Conservation (phyloP, 2,888 invertebrate species). For the Exephanes ischioxanthus region DNA sequence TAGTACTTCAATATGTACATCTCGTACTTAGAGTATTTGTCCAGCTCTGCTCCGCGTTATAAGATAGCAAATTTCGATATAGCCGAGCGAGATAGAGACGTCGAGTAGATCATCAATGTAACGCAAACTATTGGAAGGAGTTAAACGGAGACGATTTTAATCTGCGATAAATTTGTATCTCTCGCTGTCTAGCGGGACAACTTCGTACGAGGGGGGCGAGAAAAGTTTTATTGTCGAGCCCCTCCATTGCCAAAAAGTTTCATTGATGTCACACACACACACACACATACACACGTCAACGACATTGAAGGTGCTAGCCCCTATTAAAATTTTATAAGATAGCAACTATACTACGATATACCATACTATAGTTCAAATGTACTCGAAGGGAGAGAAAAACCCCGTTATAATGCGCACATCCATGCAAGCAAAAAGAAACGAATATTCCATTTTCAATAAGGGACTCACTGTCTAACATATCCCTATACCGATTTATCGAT, state of each 20-base stretch:
- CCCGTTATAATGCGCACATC: slow-evolving; percentile 23
- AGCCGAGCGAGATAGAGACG: neutral
- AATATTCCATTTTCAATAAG: slow-evolving; percentile 31
- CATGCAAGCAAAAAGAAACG: slow-evolving; percentile 11
- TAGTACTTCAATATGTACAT: too few relatives aligned
- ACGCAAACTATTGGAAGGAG: neutral
- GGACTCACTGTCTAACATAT: slow-evolving; percentile 46
- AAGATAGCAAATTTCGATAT: slow-evolving; percentile 15
- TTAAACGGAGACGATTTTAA: neutral
- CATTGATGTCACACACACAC: neutral
- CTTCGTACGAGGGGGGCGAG: neutral
- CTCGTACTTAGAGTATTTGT: too few relatives aligned
- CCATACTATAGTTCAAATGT: slow-evolving; percentile 5
- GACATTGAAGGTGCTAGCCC: slow-evolving; percentile 45
- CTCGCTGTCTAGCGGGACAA: neutral
- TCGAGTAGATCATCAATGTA: neutral
- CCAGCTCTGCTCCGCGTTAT: neutral
- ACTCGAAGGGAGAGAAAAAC: slow-evolving; percentile 24
- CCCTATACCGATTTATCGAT: slow-evolving; percentile 53
- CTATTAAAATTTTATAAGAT: slow-evolving; percentile 11
- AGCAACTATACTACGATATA: neutral
- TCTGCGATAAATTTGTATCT: neutral
- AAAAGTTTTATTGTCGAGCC: neutral
- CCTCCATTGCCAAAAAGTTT: neutral
- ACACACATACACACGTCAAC: slow-evolving; percentile 4